phyloP scores from a whole-genome alignment of 1,140 invertebrate species.

The Proales similis region DNA sequence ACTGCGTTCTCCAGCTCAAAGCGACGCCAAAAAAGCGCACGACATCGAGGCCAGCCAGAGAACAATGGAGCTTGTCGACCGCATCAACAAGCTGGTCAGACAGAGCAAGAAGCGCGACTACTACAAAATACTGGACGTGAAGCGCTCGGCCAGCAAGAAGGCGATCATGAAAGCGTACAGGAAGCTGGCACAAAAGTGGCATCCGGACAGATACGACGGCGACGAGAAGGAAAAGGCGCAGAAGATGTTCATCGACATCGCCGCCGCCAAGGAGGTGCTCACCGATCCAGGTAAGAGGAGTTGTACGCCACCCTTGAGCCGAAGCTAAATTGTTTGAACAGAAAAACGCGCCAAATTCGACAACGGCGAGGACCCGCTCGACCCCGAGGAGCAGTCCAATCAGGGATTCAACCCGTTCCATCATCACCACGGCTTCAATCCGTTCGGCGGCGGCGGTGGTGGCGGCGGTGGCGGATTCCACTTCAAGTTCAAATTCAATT shows the following conservation, averaged over 20 bases:
- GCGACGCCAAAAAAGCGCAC: slow-evolving; percentile 74
- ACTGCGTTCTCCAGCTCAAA: too few relatives aligned
- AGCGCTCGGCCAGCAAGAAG: slow-evolving; percentile 73
- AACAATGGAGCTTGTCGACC: slow-evolving; percentile 78
- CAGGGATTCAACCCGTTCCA: slow-evolving; percentile 55
- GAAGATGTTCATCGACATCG: slow-evolving; percentile 97
- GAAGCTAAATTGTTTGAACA: slow-evolving; percentile 55
- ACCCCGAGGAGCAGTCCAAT: slow-evolving; percentile 70
- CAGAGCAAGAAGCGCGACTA: slow-evolving; percentile 87
- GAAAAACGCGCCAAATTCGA: slow-evolving; percentile 89
- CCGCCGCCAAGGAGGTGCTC: slow-evolving; percentile 92
- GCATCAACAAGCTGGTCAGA: slow-evolving; percentile 86
- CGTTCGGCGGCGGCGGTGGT: slow-evolving; percentile 60
- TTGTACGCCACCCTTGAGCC: not conserved
- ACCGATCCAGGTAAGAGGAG: slow-evolving; percentile 60
- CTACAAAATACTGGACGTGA: slow-evolving; percentile 83
- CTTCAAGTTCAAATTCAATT: slow-evolving; percentile 84
- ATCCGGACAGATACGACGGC: slow-evolving; percentile 93
- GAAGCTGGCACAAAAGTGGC: slow-evolving; percentile 84
- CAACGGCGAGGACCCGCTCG: slow-evolving; percentile 87
- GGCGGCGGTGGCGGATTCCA: slow-evolving; percentile 64
- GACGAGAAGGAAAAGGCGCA: slow-evolving; percentile 90
- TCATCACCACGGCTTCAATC: slow-evolving; percentile 65
- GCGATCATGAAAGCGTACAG: slow-evolving; percentile 96
- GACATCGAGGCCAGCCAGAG: slow-evolving; percentile 72